A percentile compares a stretch with the other conserved stretches of the same genome.
Conservation (phyloP, 1,140 invertebrate species). For the Lutraria rhynchaena region DNA sequence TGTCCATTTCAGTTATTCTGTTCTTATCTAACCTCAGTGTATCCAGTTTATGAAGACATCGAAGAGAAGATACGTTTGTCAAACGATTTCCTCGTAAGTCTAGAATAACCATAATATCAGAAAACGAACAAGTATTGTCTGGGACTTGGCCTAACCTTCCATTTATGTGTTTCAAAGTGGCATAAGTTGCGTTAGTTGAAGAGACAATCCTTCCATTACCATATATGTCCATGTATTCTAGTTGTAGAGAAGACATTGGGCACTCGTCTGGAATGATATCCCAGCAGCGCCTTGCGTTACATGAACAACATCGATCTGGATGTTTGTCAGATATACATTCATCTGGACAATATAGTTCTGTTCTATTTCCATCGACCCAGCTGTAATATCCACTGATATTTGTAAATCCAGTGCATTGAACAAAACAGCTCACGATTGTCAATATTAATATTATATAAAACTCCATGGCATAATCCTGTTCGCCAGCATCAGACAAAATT, state of each 20-base stretch:
- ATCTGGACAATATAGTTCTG: constrained; percentile 33
- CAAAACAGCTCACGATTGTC: too few relatives aligned
- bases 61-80: background rate
- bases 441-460: too few relatives aligned
- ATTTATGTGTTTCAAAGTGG: constrained; percentile 1
- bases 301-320: constrained; percentile 15
- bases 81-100: constrained; percentile 21
- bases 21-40: constrained; percentile 29
- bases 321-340: background rate
- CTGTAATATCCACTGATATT: constrained; percentile 3
- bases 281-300: constrained; percentile 17
- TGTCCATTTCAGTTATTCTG: constrained; percentile 20
- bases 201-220: background rate
- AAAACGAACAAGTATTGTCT: constrained; percentile 23
- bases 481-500: too few relatives aligned
- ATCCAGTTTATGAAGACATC: constrained; percentile 13
- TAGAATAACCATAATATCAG: background rate
- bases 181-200: background rate
- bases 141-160: constrained; percentile 13
- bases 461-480: too few relatives aligned
- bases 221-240: constrained; percentile 23
- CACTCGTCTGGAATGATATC: background rate
- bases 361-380: background rate
- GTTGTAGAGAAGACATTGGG: background rate
- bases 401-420: too few relatives aligned